Conservation (phyloP, 2,888 invertebrate genomes). For the Cyclophora albipunctata region DNA sequence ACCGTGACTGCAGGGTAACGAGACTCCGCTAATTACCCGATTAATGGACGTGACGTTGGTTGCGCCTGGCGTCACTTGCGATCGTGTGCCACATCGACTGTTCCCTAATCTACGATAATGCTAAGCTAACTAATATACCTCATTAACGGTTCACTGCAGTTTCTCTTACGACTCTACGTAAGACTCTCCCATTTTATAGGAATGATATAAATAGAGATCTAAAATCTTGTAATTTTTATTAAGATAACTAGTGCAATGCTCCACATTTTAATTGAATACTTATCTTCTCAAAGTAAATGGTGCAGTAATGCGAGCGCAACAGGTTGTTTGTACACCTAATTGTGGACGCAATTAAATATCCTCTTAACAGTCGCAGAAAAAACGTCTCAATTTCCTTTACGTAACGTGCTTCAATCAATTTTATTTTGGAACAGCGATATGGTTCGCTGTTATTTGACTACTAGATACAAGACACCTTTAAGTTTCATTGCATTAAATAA, state of each 20-base stretch:
- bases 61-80: constrained; percentile 12
- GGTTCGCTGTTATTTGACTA: constrained; percentile 29
- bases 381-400: constrained; percentile 36
- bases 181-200: no score
- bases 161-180: no score
- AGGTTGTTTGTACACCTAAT: constrained; percentile 61
- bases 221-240: no score
- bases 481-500: no score
- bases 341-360: constrained; percentile 57
- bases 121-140: constrained; percentile 2
- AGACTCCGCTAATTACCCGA: constrained; percentile 44
- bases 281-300: constrained; percentile 25
- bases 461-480: constrained; percentile 11
- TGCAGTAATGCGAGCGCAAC: constrained; percentile 46
- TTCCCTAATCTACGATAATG: constrained; percentile 18
- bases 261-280: no score
- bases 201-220: no score
- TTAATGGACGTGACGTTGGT: constrained; percentile 30
- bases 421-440: constrained; percentile 40
- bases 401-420: constrained; percentile 38
- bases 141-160: no score
- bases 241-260: no score
- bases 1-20: constrained; percentile 26
- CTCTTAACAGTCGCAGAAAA: constrained; percentile 35
- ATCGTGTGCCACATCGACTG: constrained; percentile 11